Percentiles rank a stretch among this genome's conserved stretches.
Conservation (phyloP, 2,888 invertebrate genomes). For the Drosophila picticornis region DNA sequence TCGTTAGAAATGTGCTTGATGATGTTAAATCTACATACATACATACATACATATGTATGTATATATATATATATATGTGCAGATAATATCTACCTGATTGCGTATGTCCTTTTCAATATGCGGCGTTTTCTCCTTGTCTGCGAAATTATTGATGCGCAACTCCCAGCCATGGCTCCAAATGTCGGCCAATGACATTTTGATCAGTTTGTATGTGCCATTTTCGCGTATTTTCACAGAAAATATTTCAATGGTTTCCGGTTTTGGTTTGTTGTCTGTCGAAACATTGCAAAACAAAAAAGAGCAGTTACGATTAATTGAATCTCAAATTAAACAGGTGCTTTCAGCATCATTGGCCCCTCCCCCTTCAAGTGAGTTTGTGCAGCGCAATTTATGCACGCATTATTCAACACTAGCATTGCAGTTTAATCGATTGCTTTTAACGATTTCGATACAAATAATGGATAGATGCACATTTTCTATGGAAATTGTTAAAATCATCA, state of each 20-base stretch:
- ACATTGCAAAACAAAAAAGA: slow-evolving; percentile 1
- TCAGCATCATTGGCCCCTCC: not conserved
- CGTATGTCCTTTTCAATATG: slow-evolving; percentile 89
- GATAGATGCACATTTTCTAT: not conserved
- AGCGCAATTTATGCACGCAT: slow-evolving; percentile 18
- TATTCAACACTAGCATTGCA: slow-evolving; percentile 35
- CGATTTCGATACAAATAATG: slow-evolving; percentile 12
- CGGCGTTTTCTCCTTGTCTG: slow-evolving; percentile 89
- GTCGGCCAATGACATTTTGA: slow-evolving; percentile 88
- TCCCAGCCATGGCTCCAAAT: slow-evolving; percentile 90
- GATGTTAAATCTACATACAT: not conserved
- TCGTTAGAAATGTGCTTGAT: not conserved
- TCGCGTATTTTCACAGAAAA: slow-evolving; percentile 87
- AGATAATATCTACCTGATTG: slow-evolving; percentile 86
- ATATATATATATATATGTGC: not conserved
- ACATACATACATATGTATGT: not conserved
- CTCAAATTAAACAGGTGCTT: slow-evolving; percentile 14
- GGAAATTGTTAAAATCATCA: not conserved
- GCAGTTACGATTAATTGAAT: slow-evolving; percentile 22
- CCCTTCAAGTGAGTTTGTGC: slow-evolving; percentile 19
- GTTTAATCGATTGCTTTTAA: slow-evolving; percentile 24
- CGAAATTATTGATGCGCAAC: slow-evolving; percentile 90
- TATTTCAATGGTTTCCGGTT: slow-evolving; percentile 90
- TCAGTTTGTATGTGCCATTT: slow-evolving; percentile 87
- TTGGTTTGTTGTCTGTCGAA: slow-evolving; percentile 89